Base-by-base conservation (phyloP, 2,113 vertebrate species). In the Paedocypris sp. region DNA sequence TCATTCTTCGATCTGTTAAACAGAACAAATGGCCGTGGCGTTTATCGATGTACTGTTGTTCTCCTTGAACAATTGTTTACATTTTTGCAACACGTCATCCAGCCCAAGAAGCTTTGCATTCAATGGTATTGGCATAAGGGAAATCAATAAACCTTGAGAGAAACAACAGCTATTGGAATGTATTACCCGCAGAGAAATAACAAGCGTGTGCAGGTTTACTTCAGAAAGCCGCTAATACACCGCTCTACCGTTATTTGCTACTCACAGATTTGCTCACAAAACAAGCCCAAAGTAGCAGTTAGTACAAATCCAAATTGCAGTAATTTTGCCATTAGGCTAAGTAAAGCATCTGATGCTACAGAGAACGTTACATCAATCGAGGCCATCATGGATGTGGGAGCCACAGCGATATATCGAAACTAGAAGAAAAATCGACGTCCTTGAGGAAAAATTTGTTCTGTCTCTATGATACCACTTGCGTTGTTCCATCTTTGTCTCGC, bases 201-300 rank as follows among this genome's bases (percentile, higher is more conserved):
- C 31, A 43, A 29, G 26, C 26, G 32, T 13, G 54, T 43, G 18
- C 26, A 32, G 18, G 22, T 31, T 9, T 32, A 3, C 11, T 11
- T 5, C 16, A 31, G 22, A 43, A 32, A 43, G 54, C 26, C 36
- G 29, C 23, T 3, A 10, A 39, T 41, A 53, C 22, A 6, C 20
- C n/a, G 6, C 42, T n/a, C n/a, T n/a, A n/a, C n/a, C n/a, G 26
- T 28, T 22, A 43, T 58, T 58, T 57, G 42, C 25, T 43, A 58
- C 54, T 22, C 8, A 10, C 23, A 16, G 25, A 58, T 58, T 42
- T 43, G 39, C 53, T 43, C 18, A 11, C 11, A 43, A 2, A 9
- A 57, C 25, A 57, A 43, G 38, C 6, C 26, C 3, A 32, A 16
- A 58, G 12, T 29, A 58, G 6, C 18, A 58, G 35, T 5, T 15